Evolutionary conservation across 2,797 vertebrate genomes (phyloP).

Genomic region (Tadarida brasiliensis): DNA sequence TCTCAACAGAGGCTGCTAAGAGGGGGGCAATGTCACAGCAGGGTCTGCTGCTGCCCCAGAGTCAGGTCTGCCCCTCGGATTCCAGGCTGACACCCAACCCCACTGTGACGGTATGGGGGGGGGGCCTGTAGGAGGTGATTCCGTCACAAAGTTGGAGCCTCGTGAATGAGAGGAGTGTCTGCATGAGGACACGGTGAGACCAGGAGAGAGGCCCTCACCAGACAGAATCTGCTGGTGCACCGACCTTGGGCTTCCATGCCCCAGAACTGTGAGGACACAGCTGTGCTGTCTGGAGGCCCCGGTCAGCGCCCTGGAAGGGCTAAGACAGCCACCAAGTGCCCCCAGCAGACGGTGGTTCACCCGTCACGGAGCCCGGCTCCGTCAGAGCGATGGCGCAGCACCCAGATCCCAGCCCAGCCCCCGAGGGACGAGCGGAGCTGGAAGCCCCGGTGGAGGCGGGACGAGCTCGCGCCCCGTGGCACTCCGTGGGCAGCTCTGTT

Average conservation of each 20-base stretch:
- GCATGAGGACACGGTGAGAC: not conserved
- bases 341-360: not conserved
- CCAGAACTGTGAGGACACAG: not conserved
- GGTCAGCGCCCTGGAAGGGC: not conserved
- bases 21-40: fast-evolving
- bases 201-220: not conserved
- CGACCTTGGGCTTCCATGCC: not conserved
- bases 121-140: not conserved
- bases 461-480: no score
- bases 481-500: fast-evolving
- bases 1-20: not conserved
- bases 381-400: not conserved
- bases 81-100: not conserved
- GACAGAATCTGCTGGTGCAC: not conserved
- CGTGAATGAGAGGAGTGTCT: not conserved
- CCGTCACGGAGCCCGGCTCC: not conserved
- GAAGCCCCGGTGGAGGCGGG: no score
- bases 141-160: not conserved
- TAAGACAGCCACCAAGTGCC: not conserved
- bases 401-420: no score
- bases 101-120: not conserved
- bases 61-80: not conserved
- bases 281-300: not conserved
- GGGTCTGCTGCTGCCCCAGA: not conserved
- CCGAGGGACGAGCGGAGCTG: no score